Evolutionary conservation across 2,113 vertebrate species (phyloP).

Genomic region (Madoqua kirkii): DNA sequence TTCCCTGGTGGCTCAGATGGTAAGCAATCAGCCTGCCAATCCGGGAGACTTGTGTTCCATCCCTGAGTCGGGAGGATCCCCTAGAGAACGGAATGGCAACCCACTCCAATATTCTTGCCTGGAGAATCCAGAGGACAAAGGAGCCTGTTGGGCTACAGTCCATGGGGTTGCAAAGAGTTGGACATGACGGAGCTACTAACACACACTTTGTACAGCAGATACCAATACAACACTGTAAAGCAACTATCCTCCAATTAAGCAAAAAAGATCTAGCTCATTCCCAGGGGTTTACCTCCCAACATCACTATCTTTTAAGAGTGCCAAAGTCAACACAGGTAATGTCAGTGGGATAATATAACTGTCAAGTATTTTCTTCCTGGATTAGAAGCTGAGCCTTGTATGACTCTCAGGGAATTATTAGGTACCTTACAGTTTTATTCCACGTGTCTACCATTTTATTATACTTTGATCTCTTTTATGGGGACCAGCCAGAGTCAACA

Average conservation of each 20-base stretch:
- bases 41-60: not conserved
- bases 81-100: not conserved
- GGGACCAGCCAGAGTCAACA: not conserved
- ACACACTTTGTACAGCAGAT: not conserved
- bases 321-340: not conserved
- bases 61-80: not conserved
- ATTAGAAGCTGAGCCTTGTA: not conserved
- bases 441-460: not conserved
- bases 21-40: not conserved
- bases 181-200: not conserved
- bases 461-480: not conserved
- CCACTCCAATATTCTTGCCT: not conserved
- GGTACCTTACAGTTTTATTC: not conserved
- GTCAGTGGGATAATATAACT: not conserved
- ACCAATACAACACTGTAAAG: not conserved
- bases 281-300: not conserved
- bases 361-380: not conserved
- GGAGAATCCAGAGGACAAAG: not conserved
- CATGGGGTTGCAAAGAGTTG: not conserved
- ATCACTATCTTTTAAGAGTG: not conserved
- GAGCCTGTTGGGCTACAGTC: not conserved
- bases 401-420: not conserved
- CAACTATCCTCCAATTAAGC: not conserved
- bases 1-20: not conserved
- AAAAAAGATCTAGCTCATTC: not conserved